phyloP scores from a whole-genome alignment of 2,888 invertebrate species.

The Tetanocera ferruginea region DNA sequence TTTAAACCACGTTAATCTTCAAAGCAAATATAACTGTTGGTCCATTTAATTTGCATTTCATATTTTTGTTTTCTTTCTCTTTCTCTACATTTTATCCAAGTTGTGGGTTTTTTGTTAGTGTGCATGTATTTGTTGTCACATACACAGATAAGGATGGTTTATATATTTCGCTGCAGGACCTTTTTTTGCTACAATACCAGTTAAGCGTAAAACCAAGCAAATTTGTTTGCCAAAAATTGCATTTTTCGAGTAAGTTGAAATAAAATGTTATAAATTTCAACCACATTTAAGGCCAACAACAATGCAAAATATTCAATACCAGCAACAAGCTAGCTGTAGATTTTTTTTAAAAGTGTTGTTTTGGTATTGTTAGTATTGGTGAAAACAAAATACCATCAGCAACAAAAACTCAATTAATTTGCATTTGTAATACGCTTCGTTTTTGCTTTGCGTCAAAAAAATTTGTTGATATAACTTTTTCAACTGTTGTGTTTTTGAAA shows the following conservation, averaged over 20 bases:
- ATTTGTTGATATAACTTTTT: background rate
- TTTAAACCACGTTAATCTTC: no score
- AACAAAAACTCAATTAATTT: conserved; percentile 49
- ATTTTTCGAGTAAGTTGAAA: background rate
- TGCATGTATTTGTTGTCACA: no score
- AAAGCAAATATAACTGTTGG: background rate
- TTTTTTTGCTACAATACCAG: background rate
- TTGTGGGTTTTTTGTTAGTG: no score
- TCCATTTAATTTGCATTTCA: background rate
- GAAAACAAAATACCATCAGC: conserved; percentile 34
- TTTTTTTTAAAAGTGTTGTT: no score
- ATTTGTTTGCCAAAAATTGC: conserved; percentile 12
- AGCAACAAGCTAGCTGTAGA: no score
- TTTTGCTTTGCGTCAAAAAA: background rate
- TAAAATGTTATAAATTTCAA: background rate
- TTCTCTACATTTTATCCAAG: background rate
- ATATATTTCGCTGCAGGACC: background rate
- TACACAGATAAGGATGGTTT: no score
- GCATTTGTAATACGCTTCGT: conserved; percentile 47
- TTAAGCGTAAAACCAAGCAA: conserved; percentile 2
- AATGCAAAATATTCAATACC: no score
- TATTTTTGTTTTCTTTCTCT: no score
- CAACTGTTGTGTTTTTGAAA: background rate
- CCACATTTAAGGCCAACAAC: no score
- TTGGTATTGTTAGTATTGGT: no score